Base-by-base conservation (phyloP, 2,888 invertebrate genomes). In the Lysandra bellargus region DNA sequence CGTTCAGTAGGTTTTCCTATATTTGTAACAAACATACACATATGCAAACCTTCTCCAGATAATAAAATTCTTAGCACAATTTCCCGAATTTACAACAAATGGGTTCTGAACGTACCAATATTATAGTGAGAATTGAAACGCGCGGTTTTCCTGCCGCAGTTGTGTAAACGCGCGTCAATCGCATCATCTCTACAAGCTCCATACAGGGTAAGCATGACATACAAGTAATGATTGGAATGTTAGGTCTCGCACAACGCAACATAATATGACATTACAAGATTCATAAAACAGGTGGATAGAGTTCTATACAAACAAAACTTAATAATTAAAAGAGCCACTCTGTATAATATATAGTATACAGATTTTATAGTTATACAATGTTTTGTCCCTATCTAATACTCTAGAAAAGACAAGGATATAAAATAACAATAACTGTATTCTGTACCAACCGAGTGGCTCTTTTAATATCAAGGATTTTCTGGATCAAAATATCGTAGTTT, bases 221-320 rank as follows among this genome's bases (percentile, higher is more conserved):
- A 69, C 69, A 69, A 69, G 14, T 33, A 17, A 33, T 33, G 5
- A 64, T 64, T 69, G 69, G 69, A 69, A 69, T 69, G 69, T 69
- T 17, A 33, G 69, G 33, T 33, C 69, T 69, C 69, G 33, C 14
- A 69, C 14, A 33, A 69, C 69, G 69, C 14, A 69, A 33, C 69
- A 53, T 69, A 33, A 33, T 30, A 33, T 69, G 33, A 69, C 9
- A 12, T 23, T 23, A 53, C 53, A 60, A 4, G n/a, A n/a, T 17
- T n/a, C 1, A 64, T 2, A 9, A 23, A 64, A 64, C 12, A 30
- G 9, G 23, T 64, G 7, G 3, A 64, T 6, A 17, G n/a, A 17
- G 17, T 60, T 23, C 30, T 69, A 14, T 69, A 37, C 4, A 69
- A 64, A 64, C 4, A 61, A 61, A 49, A 49, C 44, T 44, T 9